Base-by-base conservation (phyloP, 2,888 invertebrate species). In the Xestoiulus laeticollis region DNA sequence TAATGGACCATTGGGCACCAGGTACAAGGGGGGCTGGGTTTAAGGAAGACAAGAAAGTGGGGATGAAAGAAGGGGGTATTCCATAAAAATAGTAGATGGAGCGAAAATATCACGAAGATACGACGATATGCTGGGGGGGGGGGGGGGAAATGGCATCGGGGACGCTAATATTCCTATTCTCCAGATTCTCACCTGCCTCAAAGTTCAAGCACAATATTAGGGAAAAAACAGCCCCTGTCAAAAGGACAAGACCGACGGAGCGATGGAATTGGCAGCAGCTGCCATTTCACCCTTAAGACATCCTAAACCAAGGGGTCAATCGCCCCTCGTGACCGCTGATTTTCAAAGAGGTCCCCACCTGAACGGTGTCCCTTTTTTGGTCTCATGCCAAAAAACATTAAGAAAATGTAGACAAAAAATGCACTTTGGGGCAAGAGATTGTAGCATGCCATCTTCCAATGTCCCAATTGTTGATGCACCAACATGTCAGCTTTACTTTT, bases 261-360 rank as follows among this genome's bases (percentile, higher is more conserved):
- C 3, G 59, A 78, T 78, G 78, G 78, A 78, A 78, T 78, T 78
- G 78, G 26, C 26, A 78, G 78, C 78, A 78, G 78, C 78, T 78
- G 78, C 78, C 78, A 78, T 78, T 78, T 78, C 78, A 78, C 78
- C 78, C 78, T 78, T 78, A 78, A 78, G 78, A 78, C 78, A 78
- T 78, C 78, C 30, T 78, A 85, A 85, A 26, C 43, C 44, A n/a
- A 85, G 85, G 44, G 85, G 85, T 85, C 85, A 85, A 85, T 85
- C 85, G 85, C 85, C 85, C 85, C 26, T 85, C 43, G 85, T 85
- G 85, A 85, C 85, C 84, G 33, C 84, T n/a, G 22, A 84, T 4
- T 43, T 22, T 84, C 84, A 32, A 84, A 84, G 26, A 10, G 30
- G 68, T 19, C 30, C 78, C 78, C 78, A 78, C 78, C 78, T 14